Evolutionary conservation across 2,113 vertebrate species (phyloP), one percentile per base, ranked within the genome.

Genomic region (Dipodomys spectabilis): DNA sequence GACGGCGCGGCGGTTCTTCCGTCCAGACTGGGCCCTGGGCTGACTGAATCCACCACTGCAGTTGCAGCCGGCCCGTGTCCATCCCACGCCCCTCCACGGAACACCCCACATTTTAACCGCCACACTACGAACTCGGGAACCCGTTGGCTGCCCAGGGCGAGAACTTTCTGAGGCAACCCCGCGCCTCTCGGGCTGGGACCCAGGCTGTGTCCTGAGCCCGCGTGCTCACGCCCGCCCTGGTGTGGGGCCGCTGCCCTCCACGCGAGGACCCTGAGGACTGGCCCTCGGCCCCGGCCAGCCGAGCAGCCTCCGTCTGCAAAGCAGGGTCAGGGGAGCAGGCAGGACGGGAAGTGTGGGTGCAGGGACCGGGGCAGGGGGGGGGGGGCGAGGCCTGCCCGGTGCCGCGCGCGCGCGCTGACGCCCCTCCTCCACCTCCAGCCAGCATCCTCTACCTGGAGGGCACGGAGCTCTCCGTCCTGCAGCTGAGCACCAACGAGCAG

Each of bases 381-480:
- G 71, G 0, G 64, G 35, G 39, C 68, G 68, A 13, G 68, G 27
- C 85, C 15, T 27, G 0, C 57, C 60, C 83, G 0, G 0, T 35
- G 74, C 67, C 30, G 25, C n/a, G 45, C 28, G 64, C 65, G 44
- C n/a, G n/a, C n/a, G 30, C 25, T 77, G 35, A 0, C 22, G 23
- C 15, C 90, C 39, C 90, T 19, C 82, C 65, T 7, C 45, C 86
- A 27, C 90, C 85, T 73, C 8, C 96, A 98, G 98, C 97, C 92
- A 98, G 98, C 85, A 95, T 98, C 94, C 96, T 67, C 25, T 93
- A 11, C 11, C 97, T 98, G 2, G 67, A 75, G 32, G 98, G 98
- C 0, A 98, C 94, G 0, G 97, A 98, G 95, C 77, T 98, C 25
- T 94, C 97, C 0, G 86, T 98, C 83, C 93, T 98, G 89, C 98